Evolutionary conservation across 2,113 vertebrate species (phyloP).

Genomic region (Oreochromis niloticus): DNA sequence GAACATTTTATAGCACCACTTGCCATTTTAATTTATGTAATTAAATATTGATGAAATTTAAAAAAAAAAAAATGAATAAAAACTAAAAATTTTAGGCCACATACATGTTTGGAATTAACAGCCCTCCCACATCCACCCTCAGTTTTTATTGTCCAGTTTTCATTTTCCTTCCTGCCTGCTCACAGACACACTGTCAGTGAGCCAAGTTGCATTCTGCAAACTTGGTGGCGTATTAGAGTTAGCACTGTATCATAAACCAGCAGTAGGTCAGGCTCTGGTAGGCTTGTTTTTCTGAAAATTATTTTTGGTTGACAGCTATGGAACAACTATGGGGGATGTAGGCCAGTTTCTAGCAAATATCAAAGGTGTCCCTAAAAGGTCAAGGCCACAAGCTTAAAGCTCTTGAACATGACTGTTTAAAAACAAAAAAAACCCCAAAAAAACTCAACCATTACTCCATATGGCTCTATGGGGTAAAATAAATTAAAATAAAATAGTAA

Average conservation of each 20-base stretch:
- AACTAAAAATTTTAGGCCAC: slow-evolving; percentile 3
- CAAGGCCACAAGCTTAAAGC: slow-evolving; percentile 14
- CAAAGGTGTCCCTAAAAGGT: slow-evolving; percentile 9
- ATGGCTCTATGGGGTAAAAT: background rate
- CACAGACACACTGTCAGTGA: background rate
- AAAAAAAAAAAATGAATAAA: slow-evolving; percentile 39
- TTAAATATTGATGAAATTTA: slow-evolving; percentile 36
- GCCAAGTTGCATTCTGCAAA: slow-evolving; percentile 2
- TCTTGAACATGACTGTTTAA: background rate
- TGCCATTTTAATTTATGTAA: slow-evolving; percentile 47
- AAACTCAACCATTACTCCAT: background rate
- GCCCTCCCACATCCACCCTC: background rate
- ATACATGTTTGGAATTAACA: background rate
- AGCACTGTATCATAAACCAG: slow-evolving; percentile 11
- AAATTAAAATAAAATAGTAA: background rate
- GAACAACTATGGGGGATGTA: background rate
- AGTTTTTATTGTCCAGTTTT: slow-evolving; percentile 3
- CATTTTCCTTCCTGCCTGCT: background rate
- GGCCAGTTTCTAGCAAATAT: background rate
- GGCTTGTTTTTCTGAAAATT: background rate
- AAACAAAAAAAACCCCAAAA: background rate
- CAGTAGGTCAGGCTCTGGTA: background rate
- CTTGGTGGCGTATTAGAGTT: background rate
- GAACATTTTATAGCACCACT: background rate
- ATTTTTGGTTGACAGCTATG: background rate